Evolutionary conservation across 2,797 vertebrate species (phyloP).

Genomic region (Cynopterus sphinx): DNA sequence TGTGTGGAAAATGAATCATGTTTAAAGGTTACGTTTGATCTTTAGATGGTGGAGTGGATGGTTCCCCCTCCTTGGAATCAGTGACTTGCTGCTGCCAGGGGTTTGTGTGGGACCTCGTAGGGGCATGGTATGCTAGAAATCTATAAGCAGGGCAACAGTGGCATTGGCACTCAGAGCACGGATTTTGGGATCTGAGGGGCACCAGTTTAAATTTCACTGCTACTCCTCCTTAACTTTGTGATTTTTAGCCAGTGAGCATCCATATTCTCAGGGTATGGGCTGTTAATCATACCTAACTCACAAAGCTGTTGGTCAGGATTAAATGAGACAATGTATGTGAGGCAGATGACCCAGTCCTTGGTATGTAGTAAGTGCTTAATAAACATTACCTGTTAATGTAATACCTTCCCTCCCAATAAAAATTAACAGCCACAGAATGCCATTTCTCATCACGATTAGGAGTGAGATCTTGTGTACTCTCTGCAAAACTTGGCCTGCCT

Average conservation of each 20-base stretch:
- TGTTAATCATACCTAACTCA: neutral
- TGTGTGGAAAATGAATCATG: constrained; percentile 54
- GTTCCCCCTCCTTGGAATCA: neutral
- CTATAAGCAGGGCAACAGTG: neutral
- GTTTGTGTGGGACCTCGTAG: neutral
- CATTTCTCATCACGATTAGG: neutral
- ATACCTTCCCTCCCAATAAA: neutral
- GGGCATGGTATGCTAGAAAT: neutral
- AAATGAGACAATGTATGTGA: neutral
- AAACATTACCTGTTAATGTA: neutral
- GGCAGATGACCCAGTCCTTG: neutral
- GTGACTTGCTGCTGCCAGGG: constrained; percentile 4
- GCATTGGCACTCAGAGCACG: neutral
- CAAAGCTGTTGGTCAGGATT: neutral
- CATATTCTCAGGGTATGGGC: neutral
- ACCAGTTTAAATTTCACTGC: neutral
- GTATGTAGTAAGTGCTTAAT: neutral
- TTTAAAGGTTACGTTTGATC: constrained; percentile 46
- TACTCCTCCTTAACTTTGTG: neutral
- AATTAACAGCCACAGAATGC: neutral
- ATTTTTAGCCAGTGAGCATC: neutral
- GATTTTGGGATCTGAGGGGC: neutral
- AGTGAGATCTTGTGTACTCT: neutral
- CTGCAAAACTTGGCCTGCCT: neutral
- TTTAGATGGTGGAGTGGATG: neutral